Base-by-base conservation (phyloP, 2,113 vertebrate genomes). In the Micromys minutus region DNA sequence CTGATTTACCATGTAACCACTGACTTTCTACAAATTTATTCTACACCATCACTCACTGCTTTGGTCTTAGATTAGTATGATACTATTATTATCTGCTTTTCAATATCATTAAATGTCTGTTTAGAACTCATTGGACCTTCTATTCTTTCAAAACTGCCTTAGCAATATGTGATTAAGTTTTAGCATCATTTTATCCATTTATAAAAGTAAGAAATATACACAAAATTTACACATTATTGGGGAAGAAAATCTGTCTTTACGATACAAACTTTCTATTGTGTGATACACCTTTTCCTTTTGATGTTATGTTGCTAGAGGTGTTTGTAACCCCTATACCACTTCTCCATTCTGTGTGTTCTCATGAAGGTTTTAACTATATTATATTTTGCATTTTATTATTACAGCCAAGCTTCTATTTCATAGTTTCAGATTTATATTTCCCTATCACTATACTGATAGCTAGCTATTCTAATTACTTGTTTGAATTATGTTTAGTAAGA, bases 401-500 rank as follows among this genome's bases (percentile, higher is more conserved):
- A 16, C 74, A 84, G 15, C 15, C 24, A 39, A 45, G 13, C 21
- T 52, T 84, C 19, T 15, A 61, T 71, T 84, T 59, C 52, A 50
- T 1, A 77, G 83, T 89, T 92, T 26, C 57, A 34, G 5, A 19
- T 89, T 88, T 71, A 45, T 71, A 21, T 90, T 77, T 45, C 84
- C 29, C n/a, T 15, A 89, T 89, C 34, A 11, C 15, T 61, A 45
- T 71, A 71, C 59, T 42, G 77, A 63, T 71, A 59, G 65, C 39
- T 50, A 69, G 75, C 39, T 50, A 69, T 34, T 42, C 42, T 69
- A 85, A 77, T 76, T 90, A 76, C 92, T 83, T 92, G 26, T 57
- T 92, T 76, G 39, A 85, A 79, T 76, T 89, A 47, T 85, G 34
- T 42, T 77, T 95, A 85, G 42, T 77, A 45, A 65, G 55, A 75